A percentile compares a stretch with the other conserved stretches of the same genome.
These are phyloP conservation scores for Seira musarum DNA, from an alignment of 2,888 invertebrate species.

Conservation along the genomic window DNA sequence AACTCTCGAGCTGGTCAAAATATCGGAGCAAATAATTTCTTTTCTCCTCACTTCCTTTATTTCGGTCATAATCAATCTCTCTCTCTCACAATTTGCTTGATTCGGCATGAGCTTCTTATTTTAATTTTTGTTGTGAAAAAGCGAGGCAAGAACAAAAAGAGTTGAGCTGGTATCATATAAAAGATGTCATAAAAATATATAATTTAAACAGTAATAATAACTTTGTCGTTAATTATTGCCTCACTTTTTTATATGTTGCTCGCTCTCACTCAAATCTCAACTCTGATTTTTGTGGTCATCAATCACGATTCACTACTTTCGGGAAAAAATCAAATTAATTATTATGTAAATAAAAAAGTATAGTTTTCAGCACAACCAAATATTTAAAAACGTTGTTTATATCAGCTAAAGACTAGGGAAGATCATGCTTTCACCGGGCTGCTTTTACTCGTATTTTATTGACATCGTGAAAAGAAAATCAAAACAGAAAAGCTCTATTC, in stretches of 20 bases:
- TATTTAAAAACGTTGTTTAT: constrained; percentile 3
- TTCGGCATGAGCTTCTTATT: constrained; percentile 56
- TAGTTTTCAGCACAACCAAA: constrained; percentile 35
- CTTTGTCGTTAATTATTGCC: no score
- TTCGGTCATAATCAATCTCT: constrained; percentile 26
- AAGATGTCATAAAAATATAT: not conserved
- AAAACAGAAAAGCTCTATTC: not conserved
- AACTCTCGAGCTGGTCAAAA: constrained; percentile 37
- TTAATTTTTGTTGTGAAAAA: not conserved
- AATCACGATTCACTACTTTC: constrained; percentile 37
- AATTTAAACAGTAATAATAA: no score
- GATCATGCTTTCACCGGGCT: not conserved
- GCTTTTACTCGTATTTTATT: not conserved
- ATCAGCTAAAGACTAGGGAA: not conserved
- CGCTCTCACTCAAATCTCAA: not conserved
- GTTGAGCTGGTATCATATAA: constrained; percentile 32
- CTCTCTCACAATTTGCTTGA: constrained; percentile 42
- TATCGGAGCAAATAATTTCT: constrained; percentile 37
- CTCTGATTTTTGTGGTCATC: constrained; percentile 36
- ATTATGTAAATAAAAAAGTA: constrained; percentile 25
- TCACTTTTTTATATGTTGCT: not conserved
- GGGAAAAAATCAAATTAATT: no score
- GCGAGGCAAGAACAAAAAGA: constrained; percentile 46
- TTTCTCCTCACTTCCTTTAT: constrained; percentile 16
- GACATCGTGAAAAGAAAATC: not conserved